Evolutionary conservation across 2,113 vertebrate genomes (phyloP), one percentile per base, ranked within the genome.

Genomic region (Nothobranchius kuhntae): DNA sequence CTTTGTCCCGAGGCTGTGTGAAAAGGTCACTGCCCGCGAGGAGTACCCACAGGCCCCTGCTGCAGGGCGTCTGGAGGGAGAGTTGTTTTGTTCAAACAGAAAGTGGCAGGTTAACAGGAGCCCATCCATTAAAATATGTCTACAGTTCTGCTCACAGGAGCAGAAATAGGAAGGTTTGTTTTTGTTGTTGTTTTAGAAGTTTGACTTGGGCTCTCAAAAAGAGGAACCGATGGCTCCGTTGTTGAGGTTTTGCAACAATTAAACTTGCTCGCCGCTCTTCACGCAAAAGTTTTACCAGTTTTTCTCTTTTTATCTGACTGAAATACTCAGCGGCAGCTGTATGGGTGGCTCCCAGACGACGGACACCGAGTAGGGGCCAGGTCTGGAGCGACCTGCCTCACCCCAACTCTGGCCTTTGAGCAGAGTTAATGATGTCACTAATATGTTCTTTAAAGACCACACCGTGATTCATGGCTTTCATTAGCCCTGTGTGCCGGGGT

Each of bases 401-500:
- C 87, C 87, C 86, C 80, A 14, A 73, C 77, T 73, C 80, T 92
- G 91, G 87, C 92, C 89, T 93, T 90, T 92, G 89, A 91, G 84
- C 87, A 86, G 89, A 90, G 90, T 91, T 93, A 93, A 93, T 92
- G 91, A 91, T 91, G 91, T 84, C 86, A 86, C 91, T 92, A 92
- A 93, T 92, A 91, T 90, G 89, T 91, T 90, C 90, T 91, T 89
- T 90, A 90, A 91, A 92, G 90, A 91, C 85, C 87, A 89, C 91
- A 92, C 62, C 74, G 93, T 98, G 96, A 98, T 98, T 96, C 95
- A 98, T 98, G 92, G 93, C 93, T 96, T 99, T 98, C 96, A 98
- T 98, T 98, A 98, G 94, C 92, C 92, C 91, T 91, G 85, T 93
- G 94, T 96, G 95, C 94, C 94, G 94, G 93, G 76, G 87, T 87